Evolutionary conservation across 2,113 vertebrate genomes (phyloP).

Genomic region (Halcyon senegalensis): DNA sequence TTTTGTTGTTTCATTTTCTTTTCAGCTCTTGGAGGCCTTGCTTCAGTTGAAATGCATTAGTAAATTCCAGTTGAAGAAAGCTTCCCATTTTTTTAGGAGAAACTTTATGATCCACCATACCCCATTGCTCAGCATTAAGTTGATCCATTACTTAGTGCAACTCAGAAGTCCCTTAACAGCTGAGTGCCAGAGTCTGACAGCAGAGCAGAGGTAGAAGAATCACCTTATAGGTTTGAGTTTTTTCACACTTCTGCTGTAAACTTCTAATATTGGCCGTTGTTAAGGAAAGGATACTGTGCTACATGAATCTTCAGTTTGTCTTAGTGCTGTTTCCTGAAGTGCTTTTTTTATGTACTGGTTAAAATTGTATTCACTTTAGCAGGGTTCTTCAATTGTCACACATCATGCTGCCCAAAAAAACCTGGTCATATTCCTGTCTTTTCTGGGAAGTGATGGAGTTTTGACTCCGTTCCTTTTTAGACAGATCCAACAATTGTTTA

Average conservation of each 20-base stretch:
- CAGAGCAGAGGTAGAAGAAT: not conserved
- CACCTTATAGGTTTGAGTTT: not conserved
- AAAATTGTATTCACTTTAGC: not conserved
- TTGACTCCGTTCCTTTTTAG: not conserved
- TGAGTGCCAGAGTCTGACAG: not conserved
- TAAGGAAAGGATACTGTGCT: not conserved
- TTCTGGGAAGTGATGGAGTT: not conserved
- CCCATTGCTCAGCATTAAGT: not conserved
- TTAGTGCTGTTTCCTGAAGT: not conserved
- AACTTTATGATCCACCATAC: not conserved
- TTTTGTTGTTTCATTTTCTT: not conserved
- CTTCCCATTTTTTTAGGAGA: not conserved
- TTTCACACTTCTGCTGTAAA: not conserved
- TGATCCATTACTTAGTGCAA: not conserved
- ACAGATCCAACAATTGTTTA: slow-evolving; percentile 22
- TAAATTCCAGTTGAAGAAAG: not conserved
- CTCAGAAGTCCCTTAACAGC: not conserved
- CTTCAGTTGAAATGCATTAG: not conserved
- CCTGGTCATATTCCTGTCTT: not conserved
- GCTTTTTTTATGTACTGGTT: not conserved
- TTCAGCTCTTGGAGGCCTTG: not conserved
- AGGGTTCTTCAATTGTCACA: not conserved
- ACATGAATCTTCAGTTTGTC: not conserved
- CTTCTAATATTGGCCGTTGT: not conserved
- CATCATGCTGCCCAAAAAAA: not conserved